Evolutionary conservation across 2,888 invertebrate species (phyloP).

Genomic region (Pediacus dermestoides): DNA sequence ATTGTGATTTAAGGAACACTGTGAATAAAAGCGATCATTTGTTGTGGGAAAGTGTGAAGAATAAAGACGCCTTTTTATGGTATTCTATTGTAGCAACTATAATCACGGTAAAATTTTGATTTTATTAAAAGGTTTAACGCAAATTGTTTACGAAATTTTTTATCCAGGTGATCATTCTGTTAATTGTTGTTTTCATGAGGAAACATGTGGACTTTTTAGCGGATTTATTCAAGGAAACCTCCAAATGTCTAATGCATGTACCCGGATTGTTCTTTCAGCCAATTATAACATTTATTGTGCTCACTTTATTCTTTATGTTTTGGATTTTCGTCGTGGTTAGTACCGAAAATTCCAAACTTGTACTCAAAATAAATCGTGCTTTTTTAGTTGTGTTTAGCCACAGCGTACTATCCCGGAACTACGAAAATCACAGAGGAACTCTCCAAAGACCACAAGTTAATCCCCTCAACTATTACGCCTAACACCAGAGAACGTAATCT

Average conservation of each 20-base stretch:
- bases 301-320: slow-evolving; percentile 75
- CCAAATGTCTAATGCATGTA: slow-evolving; percentile 78
- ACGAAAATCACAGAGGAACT: slow-evolving; percentile 21
- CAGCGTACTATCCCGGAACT: slow-evolving; percentile 65
- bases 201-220: slow-evolving; percentile 79
- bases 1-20: slow-evolving; percentile 68
- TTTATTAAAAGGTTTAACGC: slow-evolving; percentile 4
- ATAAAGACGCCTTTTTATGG: slow-evolving; percentile 80
- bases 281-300: slow-evolving; percentile 73
- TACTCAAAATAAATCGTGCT: slow-evolving; percentile 9
- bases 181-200: slow-evolving; percentile 72
- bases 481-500: slow-evolving; percentile 21
- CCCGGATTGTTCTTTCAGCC: slow-evolving; percentile 85
- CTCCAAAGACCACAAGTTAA: slow-evolving; percentile 11
- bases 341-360: slow-evolving; percentile 26
- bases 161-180: slow-evolving; percentile 66
- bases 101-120: slow-evolving; percentile 63
- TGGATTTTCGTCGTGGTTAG: slow-evolving; percentile 84
- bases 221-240: slow-evolving; percentile 84
- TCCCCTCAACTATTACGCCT: slow-evolving; percentile 1
- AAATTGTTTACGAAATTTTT: slow-evolving; percentile 9
- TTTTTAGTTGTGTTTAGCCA: slow-evolving; percentile 68
- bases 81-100: slow-evolving; percentile 83
- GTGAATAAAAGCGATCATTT: slow-evolving; percentile 56
- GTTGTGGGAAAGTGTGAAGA: slow-evolving; percentile 75